phyloP scores from a whole-genome alignment of 2,888 invertebrate genomes.

The Quadriops clusia region DNA sequence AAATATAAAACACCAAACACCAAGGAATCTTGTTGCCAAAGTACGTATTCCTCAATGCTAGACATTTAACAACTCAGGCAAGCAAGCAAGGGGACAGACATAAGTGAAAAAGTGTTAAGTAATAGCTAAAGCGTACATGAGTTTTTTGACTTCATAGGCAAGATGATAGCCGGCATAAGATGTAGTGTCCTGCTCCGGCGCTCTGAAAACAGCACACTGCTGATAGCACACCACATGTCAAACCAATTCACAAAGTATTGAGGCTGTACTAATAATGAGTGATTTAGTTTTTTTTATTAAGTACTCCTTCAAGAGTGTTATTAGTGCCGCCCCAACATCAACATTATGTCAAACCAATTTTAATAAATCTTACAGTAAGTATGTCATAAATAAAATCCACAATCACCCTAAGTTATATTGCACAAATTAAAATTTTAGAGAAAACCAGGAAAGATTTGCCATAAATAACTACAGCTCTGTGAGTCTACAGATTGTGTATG shows the following conservation, averaged over 20 bases:
- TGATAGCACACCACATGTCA: slow-evolving; percentile 32
- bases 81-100: slow-evolving; percentile 17
- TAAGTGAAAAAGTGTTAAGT: slow-evolving; percentile 35
- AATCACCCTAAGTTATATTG: slow-evolving; percentile 13
- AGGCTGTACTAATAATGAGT: no score
- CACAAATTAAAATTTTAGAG: no score
- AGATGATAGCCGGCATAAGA: slow-evolving; percentile 97
- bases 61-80: slow-evolving; percentile 11
- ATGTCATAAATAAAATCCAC: slow-evolving; percentile 9
- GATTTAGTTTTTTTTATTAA: no score
- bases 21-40: neutral
- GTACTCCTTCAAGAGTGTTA: no score
- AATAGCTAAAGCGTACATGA: slow-evolving; percentile 79
- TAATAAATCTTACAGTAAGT: no score
- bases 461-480: no score
- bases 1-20: neutral
- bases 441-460: no score
- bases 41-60: no score
- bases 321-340: no score
- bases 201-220: slow-evolving; percentile 67
- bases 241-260: no score
- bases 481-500: no score
- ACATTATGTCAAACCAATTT: slow-evolving; percentile 23
- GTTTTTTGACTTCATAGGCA: slow-evolving; percentile 99
- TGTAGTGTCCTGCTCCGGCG: slow-evolving; percentile 76